Percentiles rank a stretch among this genome's conserved stretches.
Evolutionary conservation across 2,113 vertebrate species (phyloP).

Genomic region (Scomber scombrus): DNA sequence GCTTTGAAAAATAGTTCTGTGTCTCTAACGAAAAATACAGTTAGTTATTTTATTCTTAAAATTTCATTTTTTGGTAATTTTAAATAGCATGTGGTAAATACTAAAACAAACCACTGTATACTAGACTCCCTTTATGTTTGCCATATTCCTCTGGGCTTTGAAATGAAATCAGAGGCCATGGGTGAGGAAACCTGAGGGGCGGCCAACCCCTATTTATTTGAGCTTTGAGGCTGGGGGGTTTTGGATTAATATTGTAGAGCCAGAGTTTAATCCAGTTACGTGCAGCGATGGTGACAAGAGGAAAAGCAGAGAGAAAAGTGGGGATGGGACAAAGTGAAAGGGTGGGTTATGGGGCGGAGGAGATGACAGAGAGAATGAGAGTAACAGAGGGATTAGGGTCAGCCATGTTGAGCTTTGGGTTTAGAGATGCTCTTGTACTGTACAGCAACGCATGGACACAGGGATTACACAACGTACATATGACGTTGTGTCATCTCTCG

Average conservation of each 20-base stretch:
- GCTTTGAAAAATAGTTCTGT: neutral
- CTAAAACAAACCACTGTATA: neutral
- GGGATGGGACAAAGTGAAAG: constrained; percentile 33
- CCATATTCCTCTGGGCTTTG: neutral
- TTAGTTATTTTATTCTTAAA: neutral
- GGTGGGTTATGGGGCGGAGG: constrained; percentile 49
- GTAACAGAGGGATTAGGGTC: constrained; percentile 83
- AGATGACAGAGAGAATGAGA: constrained; percentile 59
- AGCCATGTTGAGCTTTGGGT: constrained; percentile 83
- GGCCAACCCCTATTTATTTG: constrained; percentile 51
- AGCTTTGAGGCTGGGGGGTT: constrained; percentile 58
- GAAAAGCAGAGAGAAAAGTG: constrained; percentile 58
- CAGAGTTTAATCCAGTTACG: constrained; percentile 73
- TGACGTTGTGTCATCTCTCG: constrained; percentile 37
- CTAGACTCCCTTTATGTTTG: neutral
- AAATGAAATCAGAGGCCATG: constrained; percentile 7
- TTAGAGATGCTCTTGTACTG: constrained; percentile 63
- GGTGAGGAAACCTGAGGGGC: constrained; percentile 8
- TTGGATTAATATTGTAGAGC: constrained; percentile 73
- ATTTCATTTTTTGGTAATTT: neutral
- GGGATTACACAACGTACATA: constrained; percentile 70
- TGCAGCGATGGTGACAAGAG: constrained; percentile 50
- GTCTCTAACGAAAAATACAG: neutral
- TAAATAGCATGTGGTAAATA: neutral
- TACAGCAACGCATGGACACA: constrained; percentile 49